Percentiles rank a stretch among this genome's conserved stretches.
These are phyloP conservation scores for Nineta flava DNA, from an alignment of 2,888 invertebrate genomes.

Conservation along the genomic window DNA sequence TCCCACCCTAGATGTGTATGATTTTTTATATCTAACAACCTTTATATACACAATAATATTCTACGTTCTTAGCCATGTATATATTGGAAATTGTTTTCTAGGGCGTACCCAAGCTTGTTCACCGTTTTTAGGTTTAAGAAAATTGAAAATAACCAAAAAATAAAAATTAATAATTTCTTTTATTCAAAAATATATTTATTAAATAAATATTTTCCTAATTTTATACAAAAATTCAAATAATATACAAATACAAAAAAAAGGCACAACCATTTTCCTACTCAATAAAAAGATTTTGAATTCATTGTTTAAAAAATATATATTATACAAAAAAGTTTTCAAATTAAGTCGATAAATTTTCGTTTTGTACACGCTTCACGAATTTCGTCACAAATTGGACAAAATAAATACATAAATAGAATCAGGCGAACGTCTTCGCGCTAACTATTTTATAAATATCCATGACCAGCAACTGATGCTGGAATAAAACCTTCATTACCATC, in stretches of 20 bases:
- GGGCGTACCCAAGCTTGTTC: no score
- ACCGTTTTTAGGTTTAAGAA: no score
- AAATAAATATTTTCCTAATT: conserved; percentile 1
- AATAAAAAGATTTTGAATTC: no score
- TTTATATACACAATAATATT: no score
- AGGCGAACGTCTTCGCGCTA: background rate
- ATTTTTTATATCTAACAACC: no score
- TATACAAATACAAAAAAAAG: no score
- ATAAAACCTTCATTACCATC: conserved; percentile 61
- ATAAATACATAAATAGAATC: background rate
- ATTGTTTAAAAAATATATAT: background rate
- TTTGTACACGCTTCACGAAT: conserved; percentile 4
- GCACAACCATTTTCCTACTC: no score
- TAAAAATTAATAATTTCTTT: background rate
- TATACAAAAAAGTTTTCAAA: background rate
- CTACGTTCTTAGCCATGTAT: no score
- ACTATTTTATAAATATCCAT: conserved; percentile 48
- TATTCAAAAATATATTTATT: background rate
- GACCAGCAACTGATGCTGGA: conserved; percentile 60
- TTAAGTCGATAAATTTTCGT: background rate
- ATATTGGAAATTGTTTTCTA: no score
- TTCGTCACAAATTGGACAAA: conserved; percentile 8
- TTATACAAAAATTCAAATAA: no score
- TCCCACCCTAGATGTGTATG: no score
- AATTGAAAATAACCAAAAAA: no score